Percentiles rank a stretch among this genome's conserved stretches.
These are phyloP conservation scores for Syrmaticus mikado DNA, from an alignment of 2,113 vertebrate genomes.

Conservation along the genomic window DNA sequence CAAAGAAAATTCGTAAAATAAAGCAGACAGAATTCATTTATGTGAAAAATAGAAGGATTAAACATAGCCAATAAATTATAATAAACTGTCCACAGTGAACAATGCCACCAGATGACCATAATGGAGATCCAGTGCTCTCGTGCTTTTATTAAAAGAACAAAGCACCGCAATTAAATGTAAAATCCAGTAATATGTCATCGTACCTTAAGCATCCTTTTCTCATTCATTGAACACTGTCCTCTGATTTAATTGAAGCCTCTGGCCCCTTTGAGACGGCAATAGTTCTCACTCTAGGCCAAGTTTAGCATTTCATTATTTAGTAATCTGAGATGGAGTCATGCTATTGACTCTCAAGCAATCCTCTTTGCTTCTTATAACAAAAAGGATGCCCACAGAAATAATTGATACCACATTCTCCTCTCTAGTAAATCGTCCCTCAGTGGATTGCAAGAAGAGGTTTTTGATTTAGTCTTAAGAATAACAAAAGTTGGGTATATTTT, in stretches of 20 bases:
- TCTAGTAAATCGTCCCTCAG: conserved; percentile 47
- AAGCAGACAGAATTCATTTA: conserved; percentile 52
- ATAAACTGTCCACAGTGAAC: conserved; percentile 59
- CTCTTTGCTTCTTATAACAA: conserved; percentile 74
- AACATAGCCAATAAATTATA: conserved; percentile 57
- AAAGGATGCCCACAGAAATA: conserved; percentile 79
- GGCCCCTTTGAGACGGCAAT: conserved; percentile 61
- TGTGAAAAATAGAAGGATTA: conserved; percentile 56
- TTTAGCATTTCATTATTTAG: conserved; percentile 70
- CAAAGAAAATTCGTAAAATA: conserved; percentile 46
- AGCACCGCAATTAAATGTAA: conserved; percentile 72
- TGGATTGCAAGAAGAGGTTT: conserved; percentile 64
- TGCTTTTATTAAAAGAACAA: conserved; percentile 75
- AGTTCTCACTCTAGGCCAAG: conserved; percentile 64
- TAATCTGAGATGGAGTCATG: conserved; percentile 68
- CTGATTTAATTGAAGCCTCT: conserved; percentile 64
- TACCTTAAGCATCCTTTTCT: conserved; percentile 68
- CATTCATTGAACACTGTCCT: conserved; percentile 56
- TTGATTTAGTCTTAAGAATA: conserved; percentile 72
- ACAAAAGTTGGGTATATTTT: conserved; percentile 68
- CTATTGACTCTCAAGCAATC: conserved; percentile 67
- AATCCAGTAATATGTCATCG: conserved; percentile 67
- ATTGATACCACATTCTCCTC: conserved; percentile 76
- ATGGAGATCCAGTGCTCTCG: conserved; percentile 60
- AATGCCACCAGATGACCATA: conserved; percentile 70